These are phyloP conservation scores for Aegithalos caudatus DNA, from an alignment of 2,113 vertebrate genomes.

Conservation along the genomic window DNA sequence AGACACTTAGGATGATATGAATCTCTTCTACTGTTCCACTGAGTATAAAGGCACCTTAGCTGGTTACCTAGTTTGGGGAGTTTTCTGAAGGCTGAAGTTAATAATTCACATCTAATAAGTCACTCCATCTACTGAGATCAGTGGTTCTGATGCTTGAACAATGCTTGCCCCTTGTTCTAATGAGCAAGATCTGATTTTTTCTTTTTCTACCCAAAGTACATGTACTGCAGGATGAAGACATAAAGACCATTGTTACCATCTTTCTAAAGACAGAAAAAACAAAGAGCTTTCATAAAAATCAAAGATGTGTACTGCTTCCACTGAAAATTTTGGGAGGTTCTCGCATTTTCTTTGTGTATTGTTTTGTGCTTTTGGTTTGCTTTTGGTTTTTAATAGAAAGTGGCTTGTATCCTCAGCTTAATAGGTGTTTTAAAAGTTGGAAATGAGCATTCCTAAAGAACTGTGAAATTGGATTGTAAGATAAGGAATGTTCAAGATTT, in stretches of 20 bases:
- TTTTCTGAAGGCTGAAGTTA: background rate
- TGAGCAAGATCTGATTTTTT: background rate
- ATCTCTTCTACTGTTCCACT: background rate
- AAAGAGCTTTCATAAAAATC: background rate
- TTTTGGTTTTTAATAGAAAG: background rate
- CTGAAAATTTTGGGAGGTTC: fast-evolving
- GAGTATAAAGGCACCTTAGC: background rate
- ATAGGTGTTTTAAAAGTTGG: background rate
- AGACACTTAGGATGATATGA: background rate
- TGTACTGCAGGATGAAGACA: background rate
- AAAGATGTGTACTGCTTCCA: background rate
- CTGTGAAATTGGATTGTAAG: background rate
- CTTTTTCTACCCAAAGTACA: background rate
- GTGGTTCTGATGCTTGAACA: background rate
- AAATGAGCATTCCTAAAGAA: background rate
- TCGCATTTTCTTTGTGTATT: background rate
- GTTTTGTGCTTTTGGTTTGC: background rate
- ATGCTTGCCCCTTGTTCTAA: background rate
- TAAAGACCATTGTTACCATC: background rate
- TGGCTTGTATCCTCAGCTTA: background rate
- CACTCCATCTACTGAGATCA: background rate
- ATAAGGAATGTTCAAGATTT: background rate
- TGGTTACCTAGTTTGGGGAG: background rate
- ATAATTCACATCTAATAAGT: background rate
- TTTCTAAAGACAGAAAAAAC: background rate